Base-by-base conservation (phyloP, 2,888 invertebrate genomes). In the Eurois occulta region DNA sequence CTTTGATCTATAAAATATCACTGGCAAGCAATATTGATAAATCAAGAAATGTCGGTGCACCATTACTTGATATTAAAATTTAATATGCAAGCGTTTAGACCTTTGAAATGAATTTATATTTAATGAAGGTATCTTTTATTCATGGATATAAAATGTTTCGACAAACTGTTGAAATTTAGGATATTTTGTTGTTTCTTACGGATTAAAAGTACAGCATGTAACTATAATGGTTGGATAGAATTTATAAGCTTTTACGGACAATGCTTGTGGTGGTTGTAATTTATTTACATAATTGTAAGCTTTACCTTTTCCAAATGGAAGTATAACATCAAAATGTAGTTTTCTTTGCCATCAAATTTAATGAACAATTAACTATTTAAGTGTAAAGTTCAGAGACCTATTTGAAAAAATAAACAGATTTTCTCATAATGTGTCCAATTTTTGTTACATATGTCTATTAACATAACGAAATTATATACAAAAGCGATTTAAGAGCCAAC, bases 1-100 rank as follows among this genome's bases (percentile, higher is more conserved):
- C 91, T 94, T 95, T 95, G 94, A 95, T 94, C 92, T 94, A 90
- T 87, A 86, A 91, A 92, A 92, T 91, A 91, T 90, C 83, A 87
- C 87, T 83, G 81, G 80, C 81, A 80, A 84, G 88, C 77, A 82
- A 89, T 89, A 90, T 90, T 90, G 89, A 90, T 86, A 88, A 88
- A 85, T 88, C 88, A 86, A 88, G 87, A 88, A 91, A 90, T 90
- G 80, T 75, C 77, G 72, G 71, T 80, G 77, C 78, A 81, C 64
- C 77, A 83, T 88, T 82, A 58, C 83, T 80, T 77, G 52, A 78
- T 81, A 84, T 81, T 86, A 81, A 80, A 82, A 83, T n/a, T n/a
- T 88, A 79, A 81, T 87, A 87, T 79, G 81, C 78, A 73, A 80
- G 55, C 55, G n/a, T 43, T 78, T 69, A 66, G 32, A 70, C 62